phyloP scores from a whole-genome alignment of 2,888 invertebrate genomes.

The Euplexia lucipara region DNA sequence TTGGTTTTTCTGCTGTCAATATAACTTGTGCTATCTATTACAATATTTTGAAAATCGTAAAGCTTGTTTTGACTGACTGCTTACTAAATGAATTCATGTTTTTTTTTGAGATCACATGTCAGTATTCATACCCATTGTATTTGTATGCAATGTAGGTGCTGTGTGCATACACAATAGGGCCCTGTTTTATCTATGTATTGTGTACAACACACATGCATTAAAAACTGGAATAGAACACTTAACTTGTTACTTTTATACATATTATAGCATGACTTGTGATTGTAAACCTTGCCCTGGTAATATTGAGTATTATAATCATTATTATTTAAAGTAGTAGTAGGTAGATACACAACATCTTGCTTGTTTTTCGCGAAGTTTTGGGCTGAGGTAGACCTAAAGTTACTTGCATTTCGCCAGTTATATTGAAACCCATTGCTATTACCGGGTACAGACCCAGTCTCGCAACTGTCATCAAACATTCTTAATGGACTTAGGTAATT shows the following conservation, averaged over 20 bases:
- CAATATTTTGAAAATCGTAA: not conserved
- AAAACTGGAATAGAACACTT: constrained; percentile 4
- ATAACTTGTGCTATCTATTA: not conserved
- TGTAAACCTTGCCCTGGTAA: constrained; percentile 33
- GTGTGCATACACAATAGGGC: constrained; percentile 21
- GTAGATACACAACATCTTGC: no score
- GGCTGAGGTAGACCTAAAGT: no score
- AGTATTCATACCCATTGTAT: constrained; percentile 14
- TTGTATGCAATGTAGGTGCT: constrained; percentile 27
- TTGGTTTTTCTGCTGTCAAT: not conserved
- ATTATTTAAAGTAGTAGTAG: not conserved
- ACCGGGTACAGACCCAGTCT: no score
- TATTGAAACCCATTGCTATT: no score
- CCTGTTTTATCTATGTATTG: constrained; percentile 40
- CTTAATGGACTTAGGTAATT: no score
- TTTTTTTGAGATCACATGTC: constrained; percentile 19
- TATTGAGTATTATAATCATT: constrained; percentile 11
- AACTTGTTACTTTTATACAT: constrained; percentile 4
- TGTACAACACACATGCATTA: constrained; percentile 1
- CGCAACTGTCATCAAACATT: no score
- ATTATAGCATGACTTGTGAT: constrained; percentile 30
- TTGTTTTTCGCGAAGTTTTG: no score
- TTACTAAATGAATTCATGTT: constrained; percentile 23
- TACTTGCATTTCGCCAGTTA: no score
- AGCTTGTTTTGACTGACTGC: not conserved